Base-by-base conservation (phyloP, 2,113 vertebrate species). In the Apteryx mantelli region DNA sequence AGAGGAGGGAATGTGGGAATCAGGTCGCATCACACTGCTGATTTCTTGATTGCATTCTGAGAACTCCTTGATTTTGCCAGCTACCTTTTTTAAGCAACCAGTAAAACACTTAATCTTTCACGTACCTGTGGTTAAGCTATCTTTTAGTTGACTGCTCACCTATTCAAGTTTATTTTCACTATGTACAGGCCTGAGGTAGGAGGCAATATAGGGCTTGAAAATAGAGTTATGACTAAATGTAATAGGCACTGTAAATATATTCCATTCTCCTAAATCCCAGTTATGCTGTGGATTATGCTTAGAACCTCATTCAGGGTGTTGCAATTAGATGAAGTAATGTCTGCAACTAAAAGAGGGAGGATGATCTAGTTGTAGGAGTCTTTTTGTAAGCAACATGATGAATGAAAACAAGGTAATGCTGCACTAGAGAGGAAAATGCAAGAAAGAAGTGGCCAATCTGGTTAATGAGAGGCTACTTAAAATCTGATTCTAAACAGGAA, bases 291-390 rank as follows among this genome's bases (percentile, higher is more conserved):
- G 71, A 55, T 74, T 55, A 74, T 32, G 71, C 24, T 12, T 60
- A 91, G 40, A 71, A 78, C 71, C 17, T 88, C 7, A 0, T 70
- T 87, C 18, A 55, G 71, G 42, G 78, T 76, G 56, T 40, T 94
- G 83, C 92, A 94, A 88, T 91, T 89, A 95, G 95, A 93, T 93
- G 87, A 97, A 93, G 94, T 95, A 89, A 94, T 91, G 95, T 95
- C 90, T 96, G 91, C 56, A 25, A 52, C 80, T 82, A 73, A 92
- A 91, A 92, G 40, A 92, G 78, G 60, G 89, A 89, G 77, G 91
- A 93, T 66, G 69, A 90, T 56, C 60, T 91, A 77, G 18, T 80
- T 87, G 30, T 68, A 56, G 28, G 38, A 32, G 26, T 61, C 69
- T 38, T 91, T 82, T 91, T 70, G 18, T 68, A 82, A 93, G 50